These are phyloP conservation scores for Drosophila anomelani DNA, from an alignment of 2,888 invertebrate species.

Conservation along the genomic window DNA sequence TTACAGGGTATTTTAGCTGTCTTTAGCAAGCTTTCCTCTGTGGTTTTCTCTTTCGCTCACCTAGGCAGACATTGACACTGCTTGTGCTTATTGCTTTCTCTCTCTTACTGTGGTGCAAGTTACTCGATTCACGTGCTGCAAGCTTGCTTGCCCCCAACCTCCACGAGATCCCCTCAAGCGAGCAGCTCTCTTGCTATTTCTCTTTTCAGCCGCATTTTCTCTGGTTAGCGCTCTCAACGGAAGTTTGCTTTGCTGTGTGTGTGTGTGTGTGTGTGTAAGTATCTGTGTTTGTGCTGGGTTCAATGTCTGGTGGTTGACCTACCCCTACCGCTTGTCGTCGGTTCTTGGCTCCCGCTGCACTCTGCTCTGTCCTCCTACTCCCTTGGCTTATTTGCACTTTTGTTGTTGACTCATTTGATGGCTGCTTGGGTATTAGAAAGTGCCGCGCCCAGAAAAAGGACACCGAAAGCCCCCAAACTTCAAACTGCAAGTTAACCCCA, in stretches of 20 bases:
- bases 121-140: slow-evolving; percentile 44
- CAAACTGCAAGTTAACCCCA: background rate
- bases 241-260: slow-evolving; percentile 40
- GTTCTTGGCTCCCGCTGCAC: slow-evolving; percentile 45
- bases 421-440: slow-evolving; percentile 45
- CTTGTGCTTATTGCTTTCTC: slow-evolving; percentile 6
- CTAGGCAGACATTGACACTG: slow-evolving; percentile 28
- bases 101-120: slow-evolving; percentile 19
- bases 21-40: background rate
- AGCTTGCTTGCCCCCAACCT: slow-evolving; percentile 42
- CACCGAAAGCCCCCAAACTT: background rate
- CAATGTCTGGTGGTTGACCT: slow-evolving; percentile 83
- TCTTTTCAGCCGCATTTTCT: slow-evolving; percentile 6
- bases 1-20: background rate
- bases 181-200: slow-evolving; percentile 27
- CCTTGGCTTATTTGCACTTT: slow-evolving; percentile 48
- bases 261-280: slow-evolving; percentile 5
- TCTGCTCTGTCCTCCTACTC: slow-evolving; percentile 21
- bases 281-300: slow-evolving; percentile 63
- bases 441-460: slow-evolving; percentile 36
- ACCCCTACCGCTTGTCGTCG: slow-evolving; percentile 69
- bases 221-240: slow-evolving; percentile 42
- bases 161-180: slow-evolving; percentile 31
- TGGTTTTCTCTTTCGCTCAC: slow-evolving; percentile 20
- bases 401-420: slow-evolving; percentile 64